These are phyloP conservation scores for Phenacoccus solenopsis DNA, from an alignment of 1,140 invertebrate species.

Conservation along the genomic window DNA sequence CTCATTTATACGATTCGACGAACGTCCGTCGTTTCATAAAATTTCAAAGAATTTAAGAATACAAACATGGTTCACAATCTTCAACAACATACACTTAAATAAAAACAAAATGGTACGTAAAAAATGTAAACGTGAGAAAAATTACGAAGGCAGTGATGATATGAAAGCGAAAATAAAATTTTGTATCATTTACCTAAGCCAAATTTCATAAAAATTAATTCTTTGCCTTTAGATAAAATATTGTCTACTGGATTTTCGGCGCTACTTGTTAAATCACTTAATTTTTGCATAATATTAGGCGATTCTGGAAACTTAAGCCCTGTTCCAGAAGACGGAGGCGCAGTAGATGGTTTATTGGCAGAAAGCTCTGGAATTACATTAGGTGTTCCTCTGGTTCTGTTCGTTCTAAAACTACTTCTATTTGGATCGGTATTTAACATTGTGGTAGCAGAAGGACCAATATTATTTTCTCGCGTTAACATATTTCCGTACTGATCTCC, in stretches of 20 bases:
- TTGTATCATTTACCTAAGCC: conserved; percentile 59
- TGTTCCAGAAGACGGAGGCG: conserved; percentile 4
- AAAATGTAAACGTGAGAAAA: conserved; percentile 14
- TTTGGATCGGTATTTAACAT: background rate
- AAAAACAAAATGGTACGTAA: background rate
- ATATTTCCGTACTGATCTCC: conserved; percentile 11
- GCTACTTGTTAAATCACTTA: conserved; percentile 61
- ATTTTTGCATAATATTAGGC: conserved; percentile 66
- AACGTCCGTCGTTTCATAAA: background rate
- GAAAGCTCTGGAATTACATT: conserved; percentile 32
- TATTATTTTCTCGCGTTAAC: conserved; percentile 10
- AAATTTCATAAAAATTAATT: conserved; percentile 83
- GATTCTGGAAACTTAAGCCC: conserved; percentile 28
- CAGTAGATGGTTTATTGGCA: conserved; percentile 25
- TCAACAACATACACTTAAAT: background rate
- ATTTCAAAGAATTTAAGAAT: background rate
- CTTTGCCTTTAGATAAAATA: conserved; percentile 77
- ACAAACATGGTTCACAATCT: background rate
- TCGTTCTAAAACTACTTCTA: conserved; percentile 12
- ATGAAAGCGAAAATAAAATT: background rate
- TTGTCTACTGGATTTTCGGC: conserved; percentile 43
- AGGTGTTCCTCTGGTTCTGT: conserved; percentile 29
- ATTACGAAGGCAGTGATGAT: conserved; percentile 6
- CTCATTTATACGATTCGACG: background rate
- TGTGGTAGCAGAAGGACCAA: background rate